These are phyloP conservation scores for Peribatodes rhomboidaria DNA, from an alignment of 2,888 invertebrate genomes.

Conservation along the genomic window DNA sequence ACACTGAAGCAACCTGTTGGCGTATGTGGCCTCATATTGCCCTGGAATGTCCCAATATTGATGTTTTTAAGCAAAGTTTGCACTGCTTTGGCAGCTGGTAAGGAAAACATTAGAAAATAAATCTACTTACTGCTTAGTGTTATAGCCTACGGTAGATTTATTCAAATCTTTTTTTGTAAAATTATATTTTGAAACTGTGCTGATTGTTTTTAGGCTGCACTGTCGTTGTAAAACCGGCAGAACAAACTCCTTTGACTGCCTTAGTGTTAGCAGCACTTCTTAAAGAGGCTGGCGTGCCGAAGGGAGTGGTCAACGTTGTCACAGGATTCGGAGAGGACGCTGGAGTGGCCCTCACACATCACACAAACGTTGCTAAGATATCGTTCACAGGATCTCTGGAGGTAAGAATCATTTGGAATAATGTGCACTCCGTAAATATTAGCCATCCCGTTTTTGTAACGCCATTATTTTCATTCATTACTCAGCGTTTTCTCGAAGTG, in stretches of 20 bases:
- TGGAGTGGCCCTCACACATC: conserved; percentile 91
- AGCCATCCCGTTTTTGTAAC: neutral
- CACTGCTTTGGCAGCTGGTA: conserved; percentile 85
- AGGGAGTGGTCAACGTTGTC: conserved; percentile 96
- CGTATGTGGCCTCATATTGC: conserved; percentile 95
- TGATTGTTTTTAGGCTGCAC: conserved; percentile 88
- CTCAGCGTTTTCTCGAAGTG: neutral
- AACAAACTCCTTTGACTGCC: conserved; percentile 96
- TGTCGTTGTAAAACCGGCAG: conserved; percentile 96
- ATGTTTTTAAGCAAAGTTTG: conserved; percentile 96
- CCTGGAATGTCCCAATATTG: conserved; percentile 95
- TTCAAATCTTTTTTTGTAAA: no score
- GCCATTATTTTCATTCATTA: neutral
- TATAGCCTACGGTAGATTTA: no score
- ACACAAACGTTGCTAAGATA: conserved; percentile 92
- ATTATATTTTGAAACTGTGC: neutral
- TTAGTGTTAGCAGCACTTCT: conserved; percentile 92
- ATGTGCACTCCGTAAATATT: no score
- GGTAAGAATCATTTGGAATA: conserved; percentile 73
- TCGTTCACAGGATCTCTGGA: conserved; percentile 88
- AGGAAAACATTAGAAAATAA: conserved; percentile 7
- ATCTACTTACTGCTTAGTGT: no score
- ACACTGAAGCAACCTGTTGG: conserved; percentile 85
- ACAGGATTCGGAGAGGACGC: conserved; percentile 93
- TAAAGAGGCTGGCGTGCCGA: conserved; percentile 95